These are phyloP conservation scores for Sialis lutaria DNA, from an alignment of 2,888 invertebrate species.

Conservation along the genomic window DNA sequence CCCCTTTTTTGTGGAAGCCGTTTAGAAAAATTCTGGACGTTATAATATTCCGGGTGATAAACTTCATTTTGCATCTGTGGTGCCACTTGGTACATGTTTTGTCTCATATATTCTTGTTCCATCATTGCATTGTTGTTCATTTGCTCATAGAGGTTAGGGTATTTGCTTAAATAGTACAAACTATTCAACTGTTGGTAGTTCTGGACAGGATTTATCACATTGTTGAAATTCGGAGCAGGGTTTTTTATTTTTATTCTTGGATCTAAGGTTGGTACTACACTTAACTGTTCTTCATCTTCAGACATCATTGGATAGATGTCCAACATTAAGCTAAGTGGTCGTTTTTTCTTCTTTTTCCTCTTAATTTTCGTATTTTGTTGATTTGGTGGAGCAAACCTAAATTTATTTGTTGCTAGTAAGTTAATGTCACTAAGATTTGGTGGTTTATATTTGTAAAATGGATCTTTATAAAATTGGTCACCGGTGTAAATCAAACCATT, in stretches of 20 bases:
- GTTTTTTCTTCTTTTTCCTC: constrained; percentile 10
- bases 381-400: constrained; percentile 23
- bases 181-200: constrained; percentile 2
- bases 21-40: too few species aligned
- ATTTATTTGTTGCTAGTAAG: constrained; percentile 40
- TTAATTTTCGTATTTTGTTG: constrained; percentile 11
- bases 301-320: constrained; percentile 41
- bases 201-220: not conserved
- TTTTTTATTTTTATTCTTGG: not conserved
- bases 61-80: too few species aligned
- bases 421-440: constrained; percentile 58
- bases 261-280: not conserved
- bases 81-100: too few species aligned
- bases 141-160: not conserved
- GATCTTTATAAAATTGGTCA: constrained; percentile 26
- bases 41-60: too few species aligned
- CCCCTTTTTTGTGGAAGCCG: too few species aligned
- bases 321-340: constrained; percentile 45
- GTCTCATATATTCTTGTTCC: not conserved
- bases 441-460: constrained; percentile 52
- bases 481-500: not conserved
- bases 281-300: constrained; percentile 16
- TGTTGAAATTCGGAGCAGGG: not conserved
- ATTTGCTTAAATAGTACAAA: constrained; percentile 3
- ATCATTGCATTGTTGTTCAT: not conserved